phyloP scores from a whole-genome alignment of 2,797 vertebrate species.

The Simalia tracyae region DNA sequence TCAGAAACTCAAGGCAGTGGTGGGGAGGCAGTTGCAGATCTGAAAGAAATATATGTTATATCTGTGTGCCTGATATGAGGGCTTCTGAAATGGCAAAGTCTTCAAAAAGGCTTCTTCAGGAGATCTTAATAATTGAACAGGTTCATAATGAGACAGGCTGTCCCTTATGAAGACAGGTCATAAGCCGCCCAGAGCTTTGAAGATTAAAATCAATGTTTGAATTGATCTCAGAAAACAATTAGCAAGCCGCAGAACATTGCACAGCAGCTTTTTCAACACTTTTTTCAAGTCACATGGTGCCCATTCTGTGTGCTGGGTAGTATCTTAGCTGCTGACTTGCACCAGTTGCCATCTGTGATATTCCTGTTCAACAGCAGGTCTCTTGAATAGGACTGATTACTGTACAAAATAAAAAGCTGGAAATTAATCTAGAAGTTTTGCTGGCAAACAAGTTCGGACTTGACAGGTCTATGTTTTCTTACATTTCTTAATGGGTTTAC shows the following conservation, averaged over 20 bases:
- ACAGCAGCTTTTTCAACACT: not conserved
- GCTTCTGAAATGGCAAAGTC: not conserved
- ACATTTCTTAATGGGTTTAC: not conserved
- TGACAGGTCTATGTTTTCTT: not conserved
- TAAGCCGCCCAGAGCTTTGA: not conserved
- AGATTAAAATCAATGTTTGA: not conserved
- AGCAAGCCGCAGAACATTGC: not conserved
- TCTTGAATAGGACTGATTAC: not conserved
- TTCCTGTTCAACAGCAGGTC: not conserved
- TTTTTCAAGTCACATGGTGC: not conserved
- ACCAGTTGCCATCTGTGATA: not conserved
- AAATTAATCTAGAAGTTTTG: not conserved
- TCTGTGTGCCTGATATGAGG: not conserved
- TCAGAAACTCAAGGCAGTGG: not conserved
- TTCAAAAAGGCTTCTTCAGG: not conserved
- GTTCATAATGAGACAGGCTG: not conserved
- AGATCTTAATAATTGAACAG: not conserved
- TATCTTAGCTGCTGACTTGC: not conserved
- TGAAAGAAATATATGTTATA: not conserved
- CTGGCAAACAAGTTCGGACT: not conserved
- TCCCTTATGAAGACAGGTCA: not conserved
- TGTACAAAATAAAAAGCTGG: not conserved
- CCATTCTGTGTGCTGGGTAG: not conserved
- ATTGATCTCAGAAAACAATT: not conserved
- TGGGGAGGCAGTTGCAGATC: not conserved